Conservation (phyloP, 2,797 vertebrate genomes). For the Scolopax bukidnonensis region DNA sequence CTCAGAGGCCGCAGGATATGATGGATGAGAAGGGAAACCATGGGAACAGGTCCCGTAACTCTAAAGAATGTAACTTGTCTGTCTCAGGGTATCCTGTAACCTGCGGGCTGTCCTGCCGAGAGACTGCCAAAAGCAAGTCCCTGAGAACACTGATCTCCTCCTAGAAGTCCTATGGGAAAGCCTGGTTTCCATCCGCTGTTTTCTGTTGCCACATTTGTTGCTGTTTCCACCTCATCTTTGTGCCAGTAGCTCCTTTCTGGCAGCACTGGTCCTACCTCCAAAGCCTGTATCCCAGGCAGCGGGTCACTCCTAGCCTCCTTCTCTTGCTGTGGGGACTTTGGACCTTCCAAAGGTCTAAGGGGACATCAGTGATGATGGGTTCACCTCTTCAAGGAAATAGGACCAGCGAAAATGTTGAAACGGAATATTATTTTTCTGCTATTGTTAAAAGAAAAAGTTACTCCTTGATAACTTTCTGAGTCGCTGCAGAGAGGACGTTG, state of each 20-base stretch:
- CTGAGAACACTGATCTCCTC: neutral
- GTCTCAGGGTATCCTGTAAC: neutral
- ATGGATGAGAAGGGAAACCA: neutral
- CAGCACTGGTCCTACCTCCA: neutral
- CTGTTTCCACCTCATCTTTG: neutral
- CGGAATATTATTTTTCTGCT: neutral
- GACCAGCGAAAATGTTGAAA: neutral
- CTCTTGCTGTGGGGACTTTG: neutral
- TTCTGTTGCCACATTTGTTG: neutral
- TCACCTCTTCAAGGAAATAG: neutral
- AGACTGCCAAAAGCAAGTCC: neutral
- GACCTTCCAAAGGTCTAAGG: neutral
- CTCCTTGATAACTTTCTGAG: neutral
- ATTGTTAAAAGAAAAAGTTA: neutral
- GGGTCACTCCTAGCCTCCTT: neutral
- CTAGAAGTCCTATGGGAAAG: neutral
- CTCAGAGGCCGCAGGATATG: neutral
- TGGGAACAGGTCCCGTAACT: neutral
- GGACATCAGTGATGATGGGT: neutral
- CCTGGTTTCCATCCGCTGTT: neutral
- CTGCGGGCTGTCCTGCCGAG: fast-evolving
- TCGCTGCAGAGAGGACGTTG: neutral
- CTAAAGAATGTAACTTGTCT: neutral
- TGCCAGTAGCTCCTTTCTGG: neutral
- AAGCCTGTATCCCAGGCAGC: neutral